Evolutionary conservation across 2,113 vertebrate genomes (phyloP).

Genomic region (Istiophorus platypterus): DNA sequence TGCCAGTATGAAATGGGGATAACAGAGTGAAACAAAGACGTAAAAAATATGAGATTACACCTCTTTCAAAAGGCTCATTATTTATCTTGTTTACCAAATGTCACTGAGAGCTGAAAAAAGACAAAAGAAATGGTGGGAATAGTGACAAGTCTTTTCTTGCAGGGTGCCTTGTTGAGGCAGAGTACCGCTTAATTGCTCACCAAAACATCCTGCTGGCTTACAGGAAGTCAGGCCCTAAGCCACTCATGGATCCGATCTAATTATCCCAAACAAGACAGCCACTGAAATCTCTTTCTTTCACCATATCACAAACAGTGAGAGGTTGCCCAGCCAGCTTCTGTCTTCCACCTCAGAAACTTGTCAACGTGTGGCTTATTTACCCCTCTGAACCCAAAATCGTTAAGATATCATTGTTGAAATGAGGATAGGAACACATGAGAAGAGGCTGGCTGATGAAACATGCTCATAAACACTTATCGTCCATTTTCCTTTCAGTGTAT

Average conservation of each 20-base stretch:
- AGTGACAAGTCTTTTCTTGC: not conserved
- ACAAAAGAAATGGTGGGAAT: not conserved
- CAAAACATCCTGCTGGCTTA: slow-evolving; percentile 21
- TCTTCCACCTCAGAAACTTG: not conserved
- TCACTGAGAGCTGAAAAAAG: slow-evolving; percentile 16
- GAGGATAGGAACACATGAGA: not conserved
- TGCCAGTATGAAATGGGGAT: not conserved
- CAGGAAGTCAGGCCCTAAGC: slow-evolving; percentile 26
- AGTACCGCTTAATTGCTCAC: slow-evolving; percentile 50
- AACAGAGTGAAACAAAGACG: not conserved
- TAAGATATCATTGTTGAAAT: not conserved
- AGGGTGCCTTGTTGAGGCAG: slow-evolving; percentile 14
- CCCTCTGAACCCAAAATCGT: not conserved
- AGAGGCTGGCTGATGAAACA: not conserved
- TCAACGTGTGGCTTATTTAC: slow-evolving; percentile 12
- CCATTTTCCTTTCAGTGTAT: not conserved
- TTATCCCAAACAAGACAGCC: slow-evolving; percentile 54
- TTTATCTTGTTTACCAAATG: slow-evolving; percentile 48
- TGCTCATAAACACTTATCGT: not conserved
- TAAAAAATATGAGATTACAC: not conserved
- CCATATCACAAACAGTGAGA: slow-evolving; percentile 18
- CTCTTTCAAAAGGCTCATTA: slow-evolving; percentile 29
- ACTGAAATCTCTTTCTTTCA: slow-evolving; percentile 39
- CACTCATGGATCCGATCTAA: slow-evolving; percentile 17
- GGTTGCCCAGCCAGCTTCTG: not conserved